Evolutionary conservation across 2,113 vertebrate species (phyloP), one percentile per base, ranked within the genome.

Genomic region (Peromyscus californicus): DNA sequence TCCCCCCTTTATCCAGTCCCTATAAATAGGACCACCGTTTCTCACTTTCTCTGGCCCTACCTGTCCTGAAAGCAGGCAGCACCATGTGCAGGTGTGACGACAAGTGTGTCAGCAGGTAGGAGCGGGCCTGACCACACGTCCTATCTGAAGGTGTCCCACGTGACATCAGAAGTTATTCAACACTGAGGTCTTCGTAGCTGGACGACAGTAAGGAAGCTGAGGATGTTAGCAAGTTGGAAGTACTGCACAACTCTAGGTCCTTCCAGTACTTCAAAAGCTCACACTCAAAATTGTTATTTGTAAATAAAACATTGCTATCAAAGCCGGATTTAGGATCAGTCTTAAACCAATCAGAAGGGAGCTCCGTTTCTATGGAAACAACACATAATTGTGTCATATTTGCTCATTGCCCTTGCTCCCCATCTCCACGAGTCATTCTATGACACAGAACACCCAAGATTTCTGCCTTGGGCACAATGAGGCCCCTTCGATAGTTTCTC

Each of bases 71-170:
- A 89, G 31, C 33, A n/a, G 1, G 0, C 6, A 36, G 39, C 6
- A 2, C 21, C 11, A 70, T 0, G 16, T n/a, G 3, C 12, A 0
- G 42, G 26, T 9, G 3, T 0, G 3, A 54, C n/a, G 51, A 67
- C 70, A 29, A 21, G 48, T 76, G 75, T 45, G 48, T 9, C 3
- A 12, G 39, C n/a, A 90, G 51, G 57, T 21, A 57, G 45, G 45
- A 48, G 7, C 15, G 59, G 59, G 7, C 22, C n/a, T 54, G n/a
- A 54, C 45, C 33, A 5, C n/a, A 21, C 24, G 33, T 22, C 65
- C 22, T 42, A 57, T 72, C 82, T 21, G 54, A 65, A 42, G 39
- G 4, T 26, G 31, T 59, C 2, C 61, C 21, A 22, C 2, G 2
- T 45, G 24, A 90, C 57, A 24, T 89, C 8, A 88, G 61, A 96